Evolutionary conservation across 2,888 invertebrate genomes (phyloP).

Genomic region (Steinernema scapterisci): DNA sequence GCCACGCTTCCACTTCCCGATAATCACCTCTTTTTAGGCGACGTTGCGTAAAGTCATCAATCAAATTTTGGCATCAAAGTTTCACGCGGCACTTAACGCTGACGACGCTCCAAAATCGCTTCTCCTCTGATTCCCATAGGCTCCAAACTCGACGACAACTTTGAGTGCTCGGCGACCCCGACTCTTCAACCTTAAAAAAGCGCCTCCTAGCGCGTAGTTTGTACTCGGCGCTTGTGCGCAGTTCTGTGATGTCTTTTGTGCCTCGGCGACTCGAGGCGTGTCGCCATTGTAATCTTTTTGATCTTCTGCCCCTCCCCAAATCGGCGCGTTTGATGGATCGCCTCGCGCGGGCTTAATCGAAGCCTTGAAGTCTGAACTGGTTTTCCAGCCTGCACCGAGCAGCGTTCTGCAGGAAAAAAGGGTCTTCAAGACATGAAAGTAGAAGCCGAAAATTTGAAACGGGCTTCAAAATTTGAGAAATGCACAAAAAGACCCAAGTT

Average conservation of each 20-base stretch:
- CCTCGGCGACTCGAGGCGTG: not conserved
- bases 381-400: not conserved
- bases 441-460: not conserved
- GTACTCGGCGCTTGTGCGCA: not conserved
- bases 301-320: conserved; percentile 16
- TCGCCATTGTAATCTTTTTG: conserved; percentile 22
- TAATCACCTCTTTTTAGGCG: conserved; percentile 9
- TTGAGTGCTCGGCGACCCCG: not conserved
- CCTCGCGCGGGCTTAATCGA: not conserved
- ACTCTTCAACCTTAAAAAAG: not conserved
- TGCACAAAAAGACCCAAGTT: not conserved
- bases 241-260: conserved; percentile 30
- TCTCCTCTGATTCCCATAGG: too few species aligned
- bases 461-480: not conserved
- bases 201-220: not conserved
- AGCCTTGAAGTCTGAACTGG: not conserved
- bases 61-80: not conserved
- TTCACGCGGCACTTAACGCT: not conserved
- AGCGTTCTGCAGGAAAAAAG: not conserved
- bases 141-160: too few species aligned
- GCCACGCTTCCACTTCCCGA: not conserved
- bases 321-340: conserved; percentile 4
- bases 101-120: too few species aligned
- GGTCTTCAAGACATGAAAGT: too few species aligned
- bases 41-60: conserved; percentile 24